phyloP scores from a whole-genome alignment of 2,797 vertebrate species.

The Typhlichthys subterraneus region DNA sequence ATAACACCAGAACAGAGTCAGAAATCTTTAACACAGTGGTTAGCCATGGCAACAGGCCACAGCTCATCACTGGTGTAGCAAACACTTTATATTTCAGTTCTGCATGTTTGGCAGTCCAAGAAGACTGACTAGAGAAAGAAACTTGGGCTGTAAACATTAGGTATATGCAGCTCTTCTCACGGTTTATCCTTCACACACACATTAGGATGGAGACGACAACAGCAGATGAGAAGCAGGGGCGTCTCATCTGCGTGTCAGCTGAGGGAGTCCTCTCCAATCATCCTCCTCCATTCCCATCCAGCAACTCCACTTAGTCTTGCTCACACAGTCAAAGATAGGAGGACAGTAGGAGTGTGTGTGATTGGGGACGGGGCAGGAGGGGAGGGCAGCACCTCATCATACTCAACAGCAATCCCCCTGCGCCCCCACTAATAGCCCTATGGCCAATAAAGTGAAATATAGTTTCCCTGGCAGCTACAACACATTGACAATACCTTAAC shows the following conservation, averaged over 20 bases:
- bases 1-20: background rate
- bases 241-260: constrained; percentile 3
- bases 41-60: background rate
- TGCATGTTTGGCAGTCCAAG: constrained; percentile 15
- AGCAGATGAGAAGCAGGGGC: background rate
- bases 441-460: no score
- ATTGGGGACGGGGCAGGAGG: no score
- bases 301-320: no score
- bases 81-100: background rate
- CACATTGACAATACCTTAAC: no score
- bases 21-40: constrained; percentile 33
- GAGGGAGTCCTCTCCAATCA: no score
- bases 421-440: no score
- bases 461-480: no score
- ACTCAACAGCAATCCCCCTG: no score
- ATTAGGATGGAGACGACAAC: background rate
- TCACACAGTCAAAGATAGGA: no score
- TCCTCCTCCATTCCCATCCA: no score
- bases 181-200: background rate
- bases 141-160: background rate
- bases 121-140: constrained; percentile 21
- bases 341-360: no score
- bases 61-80: background rate
- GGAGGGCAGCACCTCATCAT: no score
- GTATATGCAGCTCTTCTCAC: constrained; percentile 2